These are phyloP conservation scores for Ibidorhyncha struthersii DNA, from an alignment of 2,113 vertebrate genomes.

Conservation along the genomic window DNA sequence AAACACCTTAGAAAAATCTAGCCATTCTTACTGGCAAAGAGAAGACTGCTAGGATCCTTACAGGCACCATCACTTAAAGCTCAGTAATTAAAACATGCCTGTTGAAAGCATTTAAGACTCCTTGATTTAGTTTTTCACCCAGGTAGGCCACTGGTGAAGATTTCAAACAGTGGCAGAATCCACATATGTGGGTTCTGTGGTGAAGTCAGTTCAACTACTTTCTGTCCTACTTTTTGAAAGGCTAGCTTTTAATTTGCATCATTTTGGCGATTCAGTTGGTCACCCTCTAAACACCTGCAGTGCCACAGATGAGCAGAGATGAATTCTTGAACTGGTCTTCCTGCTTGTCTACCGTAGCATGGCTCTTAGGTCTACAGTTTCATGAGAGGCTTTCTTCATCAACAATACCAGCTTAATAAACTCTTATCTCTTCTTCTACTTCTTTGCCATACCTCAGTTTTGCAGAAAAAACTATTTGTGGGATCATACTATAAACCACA, in stretches of 20 bases:
- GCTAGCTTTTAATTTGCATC: background rate
- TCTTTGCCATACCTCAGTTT: background rate
- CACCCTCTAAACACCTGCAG: background rate
- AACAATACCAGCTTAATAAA: background rate
- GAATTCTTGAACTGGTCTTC: background rate
- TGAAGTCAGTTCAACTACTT: background rate
- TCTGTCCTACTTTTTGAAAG: background rate
- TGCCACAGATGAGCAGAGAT: background rate
- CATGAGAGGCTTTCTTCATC: background rate
- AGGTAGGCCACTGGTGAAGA: background rate
- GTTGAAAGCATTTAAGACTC: background rate
- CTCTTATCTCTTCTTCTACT: background rate
- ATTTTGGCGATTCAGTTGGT: background rate
- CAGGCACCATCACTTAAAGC: background rate
- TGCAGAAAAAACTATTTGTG: background rate
- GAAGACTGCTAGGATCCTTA: background rate
- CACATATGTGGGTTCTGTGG: fast-evolving
- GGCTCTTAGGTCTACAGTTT: background rate
- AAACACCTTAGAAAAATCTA: background rate
- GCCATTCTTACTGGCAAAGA: background rate
- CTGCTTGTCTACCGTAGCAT: background rate
- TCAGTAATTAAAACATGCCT: background rate
- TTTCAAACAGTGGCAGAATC: background rate
- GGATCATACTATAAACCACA: background rate
- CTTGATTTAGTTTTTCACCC: background rate